phyloP scores from a whole-genome alignment of 2,113 vertebrate species.

The Mola mola region DNA sequence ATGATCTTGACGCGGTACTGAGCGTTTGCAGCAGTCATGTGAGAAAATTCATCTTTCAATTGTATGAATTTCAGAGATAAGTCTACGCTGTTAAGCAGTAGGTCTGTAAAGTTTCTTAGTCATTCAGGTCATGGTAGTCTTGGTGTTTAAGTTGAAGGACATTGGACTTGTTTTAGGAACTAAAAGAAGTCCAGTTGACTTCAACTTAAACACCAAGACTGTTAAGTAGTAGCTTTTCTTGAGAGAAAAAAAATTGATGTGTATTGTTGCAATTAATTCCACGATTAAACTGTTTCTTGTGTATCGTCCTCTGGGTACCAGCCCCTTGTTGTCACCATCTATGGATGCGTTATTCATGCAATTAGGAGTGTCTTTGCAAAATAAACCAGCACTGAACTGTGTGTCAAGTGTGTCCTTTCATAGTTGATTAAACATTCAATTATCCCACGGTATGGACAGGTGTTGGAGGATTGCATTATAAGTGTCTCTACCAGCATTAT shows the following conservation, averaged over 20 bases:
- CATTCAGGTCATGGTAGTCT: too few relatives aligned
- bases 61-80: constrained; percentile 19
- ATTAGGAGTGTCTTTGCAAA: neutral
- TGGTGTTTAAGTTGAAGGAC: too few relatives aligned
- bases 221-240: too few relatives aligned
- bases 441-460: neutral
- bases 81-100: too few relatives aligned
- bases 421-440: constrained; percentile 1
- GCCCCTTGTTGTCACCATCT: neutral
- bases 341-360: neutral
- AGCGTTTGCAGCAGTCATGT: too few relatives aligned
- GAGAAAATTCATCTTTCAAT: neutral
- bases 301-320: neutral
- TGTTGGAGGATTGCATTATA: neutral
- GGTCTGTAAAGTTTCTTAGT: too few relatives aligned
- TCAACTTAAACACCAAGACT: too few relatives aligned
- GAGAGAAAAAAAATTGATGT: too few relatives aligned
- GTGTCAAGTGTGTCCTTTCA: neutral
- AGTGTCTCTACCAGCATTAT: neutral
- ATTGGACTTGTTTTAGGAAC: too few relatives aligned
- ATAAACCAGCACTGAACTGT: neutral
- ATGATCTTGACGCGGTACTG: too few relatives aligned
- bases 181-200: too few relatives aligned
- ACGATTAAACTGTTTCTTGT: neutral
- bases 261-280: neutral